Conservation (phyloP, 2,113 vertebrate species). For the Serranochromis macrocephalus region DNA sequence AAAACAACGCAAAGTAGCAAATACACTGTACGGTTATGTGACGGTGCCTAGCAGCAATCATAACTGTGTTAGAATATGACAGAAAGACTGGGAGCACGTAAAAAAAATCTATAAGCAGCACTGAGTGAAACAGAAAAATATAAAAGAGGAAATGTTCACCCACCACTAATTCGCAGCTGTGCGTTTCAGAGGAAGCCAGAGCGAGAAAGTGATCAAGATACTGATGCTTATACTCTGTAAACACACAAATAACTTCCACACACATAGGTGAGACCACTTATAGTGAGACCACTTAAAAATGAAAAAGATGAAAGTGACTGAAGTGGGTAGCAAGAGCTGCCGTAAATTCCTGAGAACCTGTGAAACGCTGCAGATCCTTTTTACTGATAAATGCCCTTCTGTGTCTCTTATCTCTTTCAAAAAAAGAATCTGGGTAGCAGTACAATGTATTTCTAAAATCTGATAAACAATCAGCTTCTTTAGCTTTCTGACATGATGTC, state of each 20-base stretch:
- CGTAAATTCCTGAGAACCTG: background rate
- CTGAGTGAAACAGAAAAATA: background rate
- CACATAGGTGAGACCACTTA: background rate
- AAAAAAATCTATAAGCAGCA: background rate
- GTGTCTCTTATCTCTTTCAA: background rate
- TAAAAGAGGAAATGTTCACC: slow-evolving; percentile 4
- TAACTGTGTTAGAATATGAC: background rate
- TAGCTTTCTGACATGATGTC: background rate
- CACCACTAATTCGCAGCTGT: slow-evolving; percentile 12
- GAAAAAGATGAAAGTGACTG: background rate
- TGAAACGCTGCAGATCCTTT: background rate
- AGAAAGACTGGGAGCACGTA: background rate
- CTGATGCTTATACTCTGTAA: background rate
- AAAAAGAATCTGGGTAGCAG: background rate
- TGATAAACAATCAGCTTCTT: background rate
- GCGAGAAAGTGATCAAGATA: background rate
- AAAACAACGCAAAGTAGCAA: background rate
- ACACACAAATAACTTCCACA: background rate
- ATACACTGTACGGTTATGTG: background rate
- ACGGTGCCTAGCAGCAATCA: background rate
- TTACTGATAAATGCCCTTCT: background rate
- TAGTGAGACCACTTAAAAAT: background rate
- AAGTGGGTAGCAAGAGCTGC: background rate
- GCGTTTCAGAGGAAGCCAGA: background rate
- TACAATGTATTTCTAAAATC: background rate